Conservation (phyloP, 2,888 invertebrate genomes). For the Plemyria rubiginata region DNA sequence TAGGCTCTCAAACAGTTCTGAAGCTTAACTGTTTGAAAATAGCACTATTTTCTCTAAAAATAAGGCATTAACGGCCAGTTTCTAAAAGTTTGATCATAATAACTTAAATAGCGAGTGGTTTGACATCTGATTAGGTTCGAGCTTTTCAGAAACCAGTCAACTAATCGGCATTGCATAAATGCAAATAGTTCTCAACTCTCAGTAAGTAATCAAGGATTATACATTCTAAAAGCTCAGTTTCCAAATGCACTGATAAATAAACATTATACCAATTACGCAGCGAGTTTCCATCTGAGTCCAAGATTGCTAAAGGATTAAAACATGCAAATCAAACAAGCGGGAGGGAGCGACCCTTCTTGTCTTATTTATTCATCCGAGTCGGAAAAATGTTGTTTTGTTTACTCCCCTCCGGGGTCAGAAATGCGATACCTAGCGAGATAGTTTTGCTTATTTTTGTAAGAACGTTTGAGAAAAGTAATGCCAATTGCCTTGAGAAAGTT, state of each 20-base stretch:
- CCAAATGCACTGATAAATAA: conserved; percentile 39
- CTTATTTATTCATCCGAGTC: conserved; percentile 83
- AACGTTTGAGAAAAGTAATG: conserved; percentile 38
- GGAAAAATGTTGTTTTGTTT: conserved; percentile 83
- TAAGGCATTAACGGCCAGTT: not conserved
- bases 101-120: too few relatives aligned
- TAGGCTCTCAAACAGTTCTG: too few relatives aligned
- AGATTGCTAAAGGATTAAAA: conserved; percentile 80
- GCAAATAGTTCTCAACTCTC: not conserved
- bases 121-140: too few relatives aligned
- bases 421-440: conserved; percentile 61
- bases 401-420: conserved; percentile 65
- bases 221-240: conserved; percentile 27
- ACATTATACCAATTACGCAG: conserved; percentile 49
- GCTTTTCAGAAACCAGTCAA: too few relatives aligned
- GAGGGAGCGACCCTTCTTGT: conserved; percentile 75
- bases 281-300: conserved; percentile 59
- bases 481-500: conserved; percentile 38
- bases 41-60: too few relatives aligned
- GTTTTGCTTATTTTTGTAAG: conserved; percentile 67
- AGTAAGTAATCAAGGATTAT: conserved; percentile 12
- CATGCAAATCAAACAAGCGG: conserved; percentile 82
- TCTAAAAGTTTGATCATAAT: too few relatives aligned
- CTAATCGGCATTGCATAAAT: not conserved
- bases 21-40: too few relatives aligned